phyloP scores from a whole-genome alignment of 23 tunicate genomes.

The Halocynthia roretzi region DNA sequence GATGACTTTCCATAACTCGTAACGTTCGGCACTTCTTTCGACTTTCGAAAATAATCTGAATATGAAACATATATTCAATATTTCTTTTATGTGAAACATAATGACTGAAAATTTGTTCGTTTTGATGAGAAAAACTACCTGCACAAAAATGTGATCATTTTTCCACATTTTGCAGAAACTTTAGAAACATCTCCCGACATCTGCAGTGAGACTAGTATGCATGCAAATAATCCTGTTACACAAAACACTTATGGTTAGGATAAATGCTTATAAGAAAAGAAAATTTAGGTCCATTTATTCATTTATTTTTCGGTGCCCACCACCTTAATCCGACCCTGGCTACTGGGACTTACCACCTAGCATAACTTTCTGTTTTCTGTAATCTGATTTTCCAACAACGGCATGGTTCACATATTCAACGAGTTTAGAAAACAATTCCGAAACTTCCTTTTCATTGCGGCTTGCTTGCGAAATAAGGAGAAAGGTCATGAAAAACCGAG shows the following conservation, averaged over 20 bases:
- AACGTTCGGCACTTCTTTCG: conserved; percentile 8
- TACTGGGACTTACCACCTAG: not conserved
- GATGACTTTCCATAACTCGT: conserved; percentile 13
- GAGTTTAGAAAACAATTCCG: not conserved
- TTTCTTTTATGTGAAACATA: not conserved
- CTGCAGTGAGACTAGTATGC: conserved; percentile 1
- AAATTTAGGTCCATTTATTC: not conserved
- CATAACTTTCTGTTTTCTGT: conserved; percentile 24
- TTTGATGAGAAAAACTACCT: conserved; percentile 4
- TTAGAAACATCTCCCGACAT: not conserved
- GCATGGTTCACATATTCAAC: not conserved
- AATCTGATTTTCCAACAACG: conserved; percentile 6
- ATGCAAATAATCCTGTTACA: conserved; percentile 7
- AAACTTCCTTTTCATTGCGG: not conserved
- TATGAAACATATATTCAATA: not conserved
- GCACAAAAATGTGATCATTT: conserved; percentile 2
- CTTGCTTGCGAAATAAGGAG: not conserved
- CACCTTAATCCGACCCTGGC: too few relatives aligned
- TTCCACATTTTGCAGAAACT: conserved; percentile 8
- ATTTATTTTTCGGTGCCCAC: too few relatives aligned
- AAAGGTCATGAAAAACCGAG: not conserved
- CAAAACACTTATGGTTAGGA: not conserved
- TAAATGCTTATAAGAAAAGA: not conserved
- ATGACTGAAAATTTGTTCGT: not conserved
- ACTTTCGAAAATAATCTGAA: conserved; percentile 10